phyloP scores from a whole-genome alignment of 1,140 invertebrate genomes.

The Phthorimaea operculella region DNA sequence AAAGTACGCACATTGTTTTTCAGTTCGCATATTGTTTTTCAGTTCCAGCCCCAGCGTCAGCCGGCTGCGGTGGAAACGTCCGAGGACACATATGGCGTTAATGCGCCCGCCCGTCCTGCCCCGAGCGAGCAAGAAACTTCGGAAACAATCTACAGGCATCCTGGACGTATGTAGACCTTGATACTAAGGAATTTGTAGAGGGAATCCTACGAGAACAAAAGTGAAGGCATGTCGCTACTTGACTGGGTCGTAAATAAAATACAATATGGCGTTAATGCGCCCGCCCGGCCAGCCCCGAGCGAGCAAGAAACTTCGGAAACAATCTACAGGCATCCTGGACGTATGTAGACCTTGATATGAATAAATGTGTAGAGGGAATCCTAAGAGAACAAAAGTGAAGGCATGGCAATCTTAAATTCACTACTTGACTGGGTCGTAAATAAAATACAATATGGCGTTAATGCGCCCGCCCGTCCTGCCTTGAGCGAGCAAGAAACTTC shows the following conservation, averaged over 20 bases:
- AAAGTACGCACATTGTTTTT: background rate
- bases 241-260: no score
- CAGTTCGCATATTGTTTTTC: background rate
- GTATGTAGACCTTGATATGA: constrained; percentile 28
- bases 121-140: constrained; percentile 44
- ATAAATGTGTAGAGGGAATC: no score
- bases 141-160: constrained; percentile 40
- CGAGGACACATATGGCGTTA: constrained; percentile 10
- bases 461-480: background rate
- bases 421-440: no score
- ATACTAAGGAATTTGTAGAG: background rate
- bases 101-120: background rate
- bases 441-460: constrained; percentile 11
- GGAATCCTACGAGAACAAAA: no score
- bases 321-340: constrained; percentile 37
- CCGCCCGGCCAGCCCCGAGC: background rate
- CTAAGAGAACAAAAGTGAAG: no score
- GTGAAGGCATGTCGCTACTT: no score
- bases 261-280: constrained; percentile 8
- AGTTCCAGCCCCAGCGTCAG: background rate
- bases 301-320: constrained; percentile 53
- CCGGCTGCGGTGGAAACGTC: background rate
- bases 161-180: constrained; percentile 38
- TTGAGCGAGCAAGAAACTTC: constrained; percentile 44
- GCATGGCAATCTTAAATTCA: no score